Conservation (phyloP, 2,888 invertebrate species). For the Patella depressa region DNA sequence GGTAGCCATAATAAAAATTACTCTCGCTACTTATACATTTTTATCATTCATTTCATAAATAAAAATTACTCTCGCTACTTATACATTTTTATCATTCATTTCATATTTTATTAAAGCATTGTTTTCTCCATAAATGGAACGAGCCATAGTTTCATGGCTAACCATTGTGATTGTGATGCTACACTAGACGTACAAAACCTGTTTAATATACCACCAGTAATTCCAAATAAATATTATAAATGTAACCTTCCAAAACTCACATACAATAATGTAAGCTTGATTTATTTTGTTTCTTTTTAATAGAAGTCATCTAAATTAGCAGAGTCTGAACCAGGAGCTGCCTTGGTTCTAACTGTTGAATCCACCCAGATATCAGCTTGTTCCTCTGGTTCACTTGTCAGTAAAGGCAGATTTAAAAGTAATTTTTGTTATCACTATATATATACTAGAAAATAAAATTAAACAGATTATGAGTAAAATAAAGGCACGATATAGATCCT, state of each 20-base stretch:
- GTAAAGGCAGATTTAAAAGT: constrained; percentile 80
- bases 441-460: too few relatives aligned
- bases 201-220: too few relatives aligned
- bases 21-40: too few relatives aligned
- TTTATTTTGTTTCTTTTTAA: background rate
- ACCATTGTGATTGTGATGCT: too few relatives aligned
- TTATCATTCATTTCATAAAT: background rate
- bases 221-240: too few relatives aligned
- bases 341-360: constrained; percentile 95
- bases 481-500: too few relatives aligned
- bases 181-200: too few relatives aligned
- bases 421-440: constrained; percentile 12
- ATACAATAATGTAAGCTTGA: too few relatives aligned
- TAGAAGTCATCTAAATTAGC: constrained; percentile 29
- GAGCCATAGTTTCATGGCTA: too few relatives aligned
- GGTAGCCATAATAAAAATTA: constrained; percentile 25
- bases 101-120: background rate
- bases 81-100: background rate
- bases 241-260: too few relatives aligned
- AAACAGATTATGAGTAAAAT: too few relatives aligned
- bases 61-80: too few relatives aligned
- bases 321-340: constrained; percentile 74
- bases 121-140: background rate
- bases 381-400: constrained; percentile 94
- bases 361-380: constrained; percentile 96